Evolutionary conservation across 2,888 invertebrate genomes (phyloP).

Genomic region (Odontocolon sp.): DNA sequence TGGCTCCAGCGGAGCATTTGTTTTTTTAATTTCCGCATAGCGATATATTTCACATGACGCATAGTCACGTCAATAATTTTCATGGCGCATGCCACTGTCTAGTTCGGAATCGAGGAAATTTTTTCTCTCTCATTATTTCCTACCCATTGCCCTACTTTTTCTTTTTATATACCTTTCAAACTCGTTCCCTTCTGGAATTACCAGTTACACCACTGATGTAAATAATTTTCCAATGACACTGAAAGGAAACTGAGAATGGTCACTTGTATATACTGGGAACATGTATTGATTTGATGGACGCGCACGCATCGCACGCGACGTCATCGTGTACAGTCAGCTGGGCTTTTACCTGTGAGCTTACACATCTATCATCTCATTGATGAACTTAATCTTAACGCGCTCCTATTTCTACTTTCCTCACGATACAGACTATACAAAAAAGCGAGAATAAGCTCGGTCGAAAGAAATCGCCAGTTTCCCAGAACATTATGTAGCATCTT

Average conservation of each 20-base stretch:
- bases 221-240: constrained; percentile 18
- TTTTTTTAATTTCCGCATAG: constrained; percentile 31
- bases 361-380: too few species aligned
- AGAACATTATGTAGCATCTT: constrained; percentile 43
- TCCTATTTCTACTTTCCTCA: too few species aligned
- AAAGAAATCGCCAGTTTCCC: constrained; percentile 18
- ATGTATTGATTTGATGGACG: constrained; percentile 60
- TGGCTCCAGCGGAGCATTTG: background rate
- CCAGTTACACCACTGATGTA: background rate
- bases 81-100: constrained; percentile 14
- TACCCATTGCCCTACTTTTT: background rate
- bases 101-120: background rate
- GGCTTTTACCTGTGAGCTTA: background rate
- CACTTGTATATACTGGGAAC: constrained; percentile 42
- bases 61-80: constrained; percentile 31
- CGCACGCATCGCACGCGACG: constrained; percentile 54
- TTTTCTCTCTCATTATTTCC: background rate
- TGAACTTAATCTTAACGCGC: too few species aligned
- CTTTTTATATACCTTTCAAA: background rate
- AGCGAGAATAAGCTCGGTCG: background rate
- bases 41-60: constrained; percentile 34
- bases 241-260: constrained; percentile 28
- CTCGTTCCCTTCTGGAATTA: background rate
- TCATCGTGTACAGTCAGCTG: constrained; percentile 6
- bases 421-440: background rate